Evolutionary conservation across 2,888 invertebrate species (phyloP), one percentile per base, ranked within the genome.

Genomic region (Chalcosyrphus nemorum): DNA sequence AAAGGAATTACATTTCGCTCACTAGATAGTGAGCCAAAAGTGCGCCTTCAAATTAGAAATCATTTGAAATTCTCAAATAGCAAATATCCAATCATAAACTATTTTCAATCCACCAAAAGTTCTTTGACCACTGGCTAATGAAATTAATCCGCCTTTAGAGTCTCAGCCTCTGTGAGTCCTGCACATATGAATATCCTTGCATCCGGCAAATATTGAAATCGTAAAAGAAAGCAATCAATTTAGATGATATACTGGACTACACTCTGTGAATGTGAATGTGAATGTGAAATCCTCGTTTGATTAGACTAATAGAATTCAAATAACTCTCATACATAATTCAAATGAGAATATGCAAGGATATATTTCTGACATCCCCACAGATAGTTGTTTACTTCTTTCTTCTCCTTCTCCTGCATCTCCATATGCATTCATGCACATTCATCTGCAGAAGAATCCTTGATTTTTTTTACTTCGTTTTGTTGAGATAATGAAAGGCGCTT

Each of bases 291-390:
- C 54, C 70, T 54, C 54, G n/a, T 70, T 70, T 70, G 77, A 77
- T 61, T 70, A 77, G 63, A 43, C 70, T 63, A 70, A 77, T 70
- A 70, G 77, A 70, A 77, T 77, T 77, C 61, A 70, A 70, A 77
- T 63, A 70, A 61, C 66, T 76, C 66, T 76, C 66, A 76, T 68
- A 66, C 65, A 76, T 61, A 77, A 77, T 61, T 70, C 70, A 61
- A 70, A 63, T 38, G 77, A 29, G 35, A n/a, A 70, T 47, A 52
- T 43, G 32, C 61, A 47, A 71, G 43, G 38, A 50, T 35, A n/a
- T 24, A 13, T 27, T 45, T 29, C 29, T 45, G 47, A 11, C 50
- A 24, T 27, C n/a, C n/a, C n/a, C n/a, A 7, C n/a, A n/a, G 11
- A n/a, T 13, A 11, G 2, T 2, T 38, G n/a, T 13, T n/a, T n/a